These are phyloP conservation scores for Allolobophora icterica DNA, from an alignment of 2,888 invertebrate genomes.

Conservation along the genomic window DNA sequence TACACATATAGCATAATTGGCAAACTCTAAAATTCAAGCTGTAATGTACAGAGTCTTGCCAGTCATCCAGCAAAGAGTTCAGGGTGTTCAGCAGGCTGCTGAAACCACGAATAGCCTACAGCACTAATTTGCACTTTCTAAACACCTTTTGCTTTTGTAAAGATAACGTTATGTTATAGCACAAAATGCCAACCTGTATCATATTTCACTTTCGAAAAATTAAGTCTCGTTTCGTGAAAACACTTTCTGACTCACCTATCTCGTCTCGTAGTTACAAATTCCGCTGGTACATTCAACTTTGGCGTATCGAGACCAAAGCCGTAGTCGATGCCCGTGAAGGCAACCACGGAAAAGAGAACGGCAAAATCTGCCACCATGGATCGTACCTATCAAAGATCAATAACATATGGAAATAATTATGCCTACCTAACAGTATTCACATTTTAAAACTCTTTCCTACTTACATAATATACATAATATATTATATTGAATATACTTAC, in stretches of 20 bases:
- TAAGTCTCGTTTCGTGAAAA: not conserved
- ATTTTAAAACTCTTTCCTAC: not conserved
- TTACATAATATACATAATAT: too few species aligned
- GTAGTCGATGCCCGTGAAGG: conserved; percentile 84
- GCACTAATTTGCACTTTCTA: too few species aligned
- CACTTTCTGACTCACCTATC: conserved; percentile 35
- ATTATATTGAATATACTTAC: too few species aligned
- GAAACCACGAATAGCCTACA: too few species aligned
- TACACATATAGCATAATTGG: too few species aligned
- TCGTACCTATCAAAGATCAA: conserved; percentile 45
- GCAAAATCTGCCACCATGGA: conserved; percentile 67
- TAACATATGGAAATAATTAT: not conserved
- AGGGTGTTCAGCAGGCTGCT: too few species aligned
- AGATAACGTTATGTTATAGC: too few species aligned
- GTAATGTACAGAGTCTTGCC: too few species aligned
- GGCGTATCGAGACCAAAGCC: conserved; percentile 85
- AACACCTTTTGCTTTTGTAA: too few species aligned
- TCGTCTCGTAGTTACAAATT: conserved; percentile 68
- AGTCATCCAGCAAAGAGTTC: too few species aligned
- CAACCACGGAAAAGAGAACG: conserved; percentile 89
- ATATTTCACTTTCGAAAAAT: not conserved
- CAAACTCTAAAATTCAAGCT: too few species aligned
- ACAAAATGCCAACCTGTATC: too few species aligned
- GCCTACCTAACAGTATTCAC: not conserved
- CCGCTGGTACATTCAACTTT: conserved; percentile 81